Evolutionary conservation across 1,140 invertebrate genomes (phyloP).

Genomic region (Branchinecta lindahli): DNA sequence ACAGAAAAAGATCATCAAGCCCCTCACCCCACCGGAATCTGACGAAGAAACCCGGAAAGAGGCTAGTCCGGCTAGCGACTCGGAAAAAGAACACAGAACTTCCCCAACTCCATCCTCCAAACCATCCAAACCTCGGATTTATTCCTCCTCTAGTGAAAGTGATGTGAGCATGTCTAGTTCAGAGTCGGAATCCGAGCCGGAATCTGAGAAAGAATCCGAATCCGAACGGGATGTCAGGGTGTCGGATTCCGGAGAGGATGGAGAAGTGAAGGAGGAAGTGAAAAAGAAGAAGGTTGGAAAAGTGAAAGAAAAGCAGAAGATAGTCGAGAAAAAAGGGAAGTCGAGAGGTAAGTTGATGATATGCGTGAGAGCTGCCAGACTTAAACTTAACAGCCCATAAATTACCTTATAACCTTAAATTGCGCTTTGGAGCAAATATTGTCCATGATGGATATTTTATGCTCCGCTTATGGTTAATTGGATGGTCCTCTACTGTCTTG

Average conservation of each 20-base stretch:
- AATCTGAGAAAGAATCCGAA: conserved; percentile 22
- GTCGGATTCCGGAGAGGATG: conserved; percentile 30
- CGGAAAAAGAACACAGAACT: background rate
- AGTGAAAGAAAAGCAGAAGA: conserved; percentile 19
- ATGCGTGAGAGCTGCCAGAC: no score
- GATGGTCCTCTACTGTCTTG: no score
- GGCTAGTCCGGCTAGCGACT: background rate
- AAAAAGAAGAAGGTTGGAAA: conserved; percentile 16
- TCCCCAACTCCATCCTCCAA: background rate
- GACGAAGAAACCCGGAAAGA: conserved; percentile 12
- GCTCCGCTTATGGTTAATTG: no score
- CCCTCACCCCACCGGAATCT: conserved; percentile 20
- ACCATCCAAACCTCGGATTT: background rate
- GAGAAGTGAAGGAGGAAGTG: conserved; percentile 22
- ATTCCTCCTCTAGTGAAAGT: background rate
- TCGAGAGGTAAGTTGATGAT: conserved; percentile 7
- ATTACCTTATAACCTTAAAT: no score
- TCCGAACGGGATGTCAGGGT: conserved; percentile 21
- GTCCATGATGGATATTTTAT: no score
- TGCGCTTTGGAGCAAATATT: no score
- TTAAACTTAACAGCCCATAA: no score
- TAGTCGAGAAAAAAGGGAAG: conserved; percentile 16
- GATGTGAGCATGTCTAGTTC: conserved; percentile 10
- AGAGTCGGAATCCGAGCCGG: conserved; percentile 21
- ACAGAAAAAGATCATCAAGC: conserved; percentile 39